A percentile compares a stretch with the other conserved stretches of the same genome.
These are phyloP conservation scores for Pardosa pseudoannulata DNA, from an alignment of 2,888 invertebrate species.

Conservation along the genomic window DNA sequence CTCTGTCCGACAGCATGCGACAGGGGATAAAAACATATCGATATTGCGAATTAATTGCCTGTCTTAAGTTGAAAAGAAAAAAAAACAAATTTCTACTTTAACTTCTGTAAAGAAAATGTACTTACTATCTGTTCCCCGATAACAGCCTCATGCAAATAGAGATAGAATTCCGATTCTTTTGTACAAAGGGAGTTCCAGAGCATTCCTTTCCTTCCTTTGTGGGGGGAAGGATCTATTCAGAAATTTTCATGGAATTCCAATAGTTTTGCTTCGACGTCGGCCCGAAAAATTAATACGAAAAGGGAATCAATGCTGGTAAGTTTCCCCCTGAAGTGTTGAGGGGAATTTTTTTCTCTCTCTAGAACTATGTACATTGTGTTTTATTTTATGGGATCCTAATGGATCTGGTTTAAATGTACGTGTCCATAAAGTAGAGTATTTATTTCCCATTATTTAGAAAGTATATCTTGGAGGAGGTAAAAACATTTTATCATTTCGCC, in stretches of 20 bases:
- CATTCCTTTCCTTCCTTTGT: constrained; percentile 14
- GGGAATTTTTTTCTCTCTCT: neutral
- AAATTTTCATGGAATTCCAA: constrained; percentile 71
- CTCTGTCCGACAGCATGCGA: no score
- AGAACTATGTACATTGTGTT: no score
- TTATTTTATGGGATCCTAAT: no score
- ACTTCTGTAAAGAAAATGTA: no score
- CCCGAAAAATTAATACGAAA: constrained; percentile 44
- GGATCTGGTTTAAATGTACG: no score
- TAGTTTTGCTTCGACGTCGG: constrained; percentile 47
- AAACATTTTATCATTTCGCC: no score
- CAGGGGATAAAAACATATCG: neutral
- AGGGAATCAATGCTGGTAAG: constrained; percentile 37
- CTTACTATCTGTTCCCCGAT: constrained; percentile 54
- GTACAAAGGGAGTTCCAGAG: constrained; percentile 39
- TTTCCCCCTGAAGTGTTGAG: constrained; percentile 22
- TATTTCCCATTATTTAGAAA: no score
- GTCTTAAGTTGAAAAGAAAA: neutral
- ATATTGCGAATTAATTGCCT: neutral
- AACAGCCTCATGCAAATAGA: constrained; percentile 62
- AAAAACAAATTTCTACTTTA: no score
- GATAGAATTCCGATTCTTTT: constrained; percentile 70
- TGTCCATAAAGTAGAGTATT: no score
- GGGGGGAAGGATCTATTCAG: constrained; percentile 51
- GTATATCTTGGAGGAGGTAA: no score